Base-by-base conservation (phyloP, 2,888 invertebrate genomes). In the Eudemis profundana region DNA sequence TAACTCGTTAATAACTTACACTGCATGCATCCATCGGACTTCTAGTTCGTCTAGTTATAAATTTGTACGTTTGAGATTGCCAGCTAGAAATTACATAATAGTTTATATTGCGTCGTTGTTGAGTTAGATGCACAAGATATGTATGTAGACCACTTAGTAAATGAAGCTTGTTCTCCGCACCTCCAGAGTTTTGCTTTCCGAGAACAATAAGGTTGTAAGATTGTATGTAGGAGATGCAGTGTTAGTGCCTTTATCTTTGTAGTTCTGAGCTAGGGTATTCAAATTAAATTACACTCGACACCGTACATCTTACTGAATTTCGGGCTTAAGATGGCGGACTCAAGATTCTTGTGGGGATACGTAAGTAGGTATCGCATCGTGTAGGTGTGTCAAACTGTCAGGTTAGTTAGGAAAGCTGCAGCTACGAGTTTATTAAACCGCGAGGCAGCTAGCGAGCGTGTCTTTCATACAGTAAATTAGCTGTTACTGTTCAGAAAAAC, bases 281-380 rank as follows among this genome's bases (percentile, higher is more conserved):
- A 72, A 77, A 81, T 81, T 78, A 75, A 79, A 81, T 81, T 79
- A 79, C 74, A 72, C 46, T 60, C 70, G 70, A 74, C 71, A 72
- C 71, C 61, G 69, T 71, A 75, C 72, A 71, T 72, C 73, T 77
- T 73, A 75, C 67, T 72, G 73, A 72, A 74, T 77, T 63, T 78
- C 72, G 70, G 71, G 69, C 66, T 70, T 56, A 67, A 68, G 66
- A 69, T 61, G 63, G 21, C 50, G 40, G 51, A 68, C 64, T 59
- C 59, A 61, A 70, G 70, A 68, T 51, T 69, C 65, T 69, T 68
- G 68, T 42, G 66, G 36, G 61, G 53, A 36, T 61, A 53, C 64
- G 57, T 68, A 65, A 21, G 42, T 60, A n/a, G 27, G 46, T 49
- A 19, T n/a, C 7, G 27, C 4, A 27, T 14, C 33, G 23, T 29